Conservation (phyloP, 2,888 invertebrate genomes). For the Rhorus exstirpatorius region DNA sequence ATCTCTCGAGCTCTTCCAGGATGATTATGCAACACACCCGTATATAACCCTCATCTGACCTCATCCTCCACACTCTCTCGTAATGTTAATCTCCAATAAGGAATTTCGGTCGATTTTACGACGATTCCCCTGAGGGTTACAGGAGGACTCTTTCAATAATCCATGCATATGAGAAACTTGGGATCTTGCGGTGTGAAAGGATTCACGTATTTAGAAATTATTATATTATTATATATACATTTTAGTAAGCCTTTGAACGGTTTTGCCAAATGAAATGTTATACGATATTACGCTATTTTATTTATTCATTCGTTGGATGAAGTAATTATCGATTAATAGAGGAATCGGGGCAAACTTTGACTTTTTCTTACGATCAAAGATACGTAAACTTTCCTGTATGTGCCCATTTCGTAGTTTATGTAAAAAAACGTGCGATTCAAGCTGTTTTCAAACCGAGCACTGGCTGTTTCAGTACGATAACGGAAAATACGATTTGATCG, state of each 20-base stretch:
- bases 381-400: too few species aligned
- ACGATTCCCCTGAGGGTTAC: constrained; percentile 36
- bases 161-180: constrained; percentile 55
- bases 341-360: background rate
- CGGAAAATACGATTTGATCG: too few species aligned
- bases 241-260: background rate
- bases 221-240: constrained; percentile 21
- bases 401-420: too few species aligned
- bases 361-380: too few species aligned
- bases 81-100: constrained; percentile 67
- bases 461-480: too few species aligned
- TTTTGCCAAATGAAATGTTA: background rate
- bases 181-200: constrained; percentile 29
- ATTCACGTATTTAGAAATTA: constrained; percentile 5
- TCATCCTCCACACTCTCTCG: constrained; percentile 29
- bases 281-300: background rate
- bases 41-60: constrained; percentile 56
- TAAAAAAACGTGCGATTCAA: too few species aligned
- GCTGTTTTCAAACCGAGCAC: too few species aligned
- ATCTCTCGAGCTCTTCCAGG: constrained; percentile 58
- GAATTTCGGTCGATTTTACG: constrained; percentile 64
- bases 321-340: constrained; percentile 19
- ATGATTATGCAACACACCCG: constrained; percentile 67
- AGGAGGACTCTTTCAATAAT: constrained; percentile 20
- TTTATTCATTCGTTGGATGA: background rate